phyloP scores from a whole-genome alignment of 1,140 invertebrate genomes.

The Sipha flava region DNA sequence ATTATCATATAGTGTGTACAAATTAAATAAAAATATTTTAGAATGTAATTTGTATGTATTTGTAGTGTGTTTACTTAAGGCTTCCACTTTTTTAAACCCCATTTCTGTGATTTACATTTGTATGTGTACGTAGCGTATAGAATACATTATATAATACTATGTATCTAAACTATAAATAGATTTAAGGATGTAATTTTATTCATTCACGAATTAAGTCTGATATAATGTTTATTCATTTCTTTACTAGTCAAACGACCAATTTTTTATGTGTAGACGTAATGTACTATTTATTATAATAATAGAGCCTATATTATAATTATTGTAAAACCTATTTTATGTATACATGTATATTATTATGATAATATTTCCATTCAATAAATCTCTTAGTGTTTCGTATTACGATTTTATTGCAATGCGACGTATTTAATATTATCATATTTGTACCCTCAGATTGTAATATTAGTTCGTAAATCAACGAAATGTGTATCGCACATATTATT shows the following conservation, averaged over 20 bases:
- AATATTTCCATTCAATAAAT: not conserved
- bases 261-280: not conserved
- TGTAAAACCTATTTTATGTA: not conserved
- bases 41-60: not conserved
- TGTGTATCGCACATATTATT: too few relatives aligned
- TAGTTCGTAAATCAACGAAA: too few relatives aligned
- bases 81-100: not conserved
- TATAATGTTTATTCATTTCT: not conserved
- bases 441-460: too few relatives aligned
- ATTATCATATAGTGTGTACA: not conserved
- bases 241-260: conserved; percentile 20
- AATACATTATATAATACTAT: not conserved
- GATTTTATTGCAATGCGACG: not conserved
- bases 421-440: not conserved
- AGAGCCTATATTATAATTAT: not conserved
- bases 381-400: not conserved
- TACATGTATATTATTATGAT: not conserved
- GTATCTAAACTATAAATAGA: not conserved
- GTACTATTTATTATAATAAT: not conserved
- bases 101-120: conserved; percentile 21
- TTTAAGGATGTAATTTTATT: not conserved
- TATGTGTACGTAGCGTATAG: not conserved
- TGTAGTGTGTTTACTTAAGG: conserved; percentile 5
- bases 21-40: not conserved
- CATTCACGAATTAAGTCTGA: conserved; percentile 26